Evolutionary conservation across 2,797 vertebrate species (phyloP), one percentile per base, ranked within the genome.

Genomic region (Sebastes reedi): DNA sequence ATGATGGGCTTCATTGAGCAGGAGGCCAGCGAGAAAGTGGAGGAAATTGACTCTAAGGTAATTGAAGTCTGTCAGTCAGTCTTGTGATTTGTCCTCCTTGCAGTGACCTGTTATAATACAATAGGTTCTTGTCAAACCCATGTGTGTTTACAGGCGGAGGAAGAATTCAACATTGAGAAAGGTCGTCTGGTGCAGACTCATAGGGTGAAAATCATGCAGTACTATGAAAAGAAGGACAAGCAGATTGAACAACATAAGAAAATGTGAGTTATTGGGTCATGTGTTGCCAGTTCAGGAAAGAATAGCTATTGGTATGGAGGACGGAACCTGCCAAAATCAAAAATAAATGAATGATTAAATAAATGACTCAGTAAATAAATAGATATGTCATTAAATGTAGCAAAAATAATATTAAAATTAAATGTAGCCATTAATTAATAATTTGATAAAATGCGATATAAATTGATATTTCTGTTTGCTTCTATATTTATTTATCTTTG

Each of bases 1-100:
- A 99, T 99, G 98, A 99, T 99, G 98, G 98, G 97, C 94, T 99
- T 99, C 94, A 99, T 99, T 36, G 97, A 99, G 83, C 98, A 99
- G 92, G 98, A 99, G 91, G 98, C 98, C 88, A 98, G 94, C 83
- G 98, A 99, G 92, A 99, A 99, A 86, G 98, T 98, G 10, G 98
- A 99, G 92, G 98, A 99, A 94, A 99, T 99, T 88, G 97, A 99
- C 81, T 96, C 97, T 4, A 99, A 98, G 97, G 98, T 99, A 94
- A 96, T 0, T 50, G 8, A 54, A 32, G n/a, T 16, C 0, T 55
- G 32, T 65, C 60, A 22, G 22, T 50, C 8, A 8, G 24, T 50
- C 79, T 74, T 65, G 14, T 72, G 54, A 56, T 67, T 39, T 42
- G 13, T 24, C n/a, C 27, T 3, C 20, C 36, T 39, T 42, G 61